phyloP scores from a whole-genome alignment of 2,888 invertebrate species.

The Megaustenia siamemsis region DNA sequence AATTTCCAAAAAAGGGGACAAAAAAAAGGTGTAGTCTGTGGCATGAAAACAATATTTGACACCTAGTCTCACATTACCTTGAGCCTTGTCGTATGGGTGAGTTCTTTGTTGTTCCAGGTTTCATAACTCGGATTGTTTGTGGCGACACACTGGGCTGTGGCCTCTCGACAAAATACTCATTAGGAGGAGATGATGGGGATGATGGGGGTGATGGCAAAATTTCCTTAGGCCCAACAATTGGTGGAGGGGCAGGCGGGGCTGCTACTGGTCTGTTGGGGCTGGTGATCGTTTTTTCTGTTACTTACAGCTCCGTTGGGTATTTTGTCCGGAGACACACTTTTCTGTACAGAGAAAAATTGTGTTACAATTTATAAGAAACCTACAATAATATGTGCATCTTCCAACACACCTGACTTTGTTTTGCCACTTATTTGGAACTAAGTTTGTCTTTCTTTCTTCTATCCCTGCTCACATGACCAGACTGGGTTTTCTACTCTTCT shows the following conservation, averaged over 20 bases:
- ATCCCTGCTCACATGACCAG: no score
- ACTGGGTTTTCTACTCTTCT: no score
- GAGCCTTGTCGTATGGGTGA: slow-evolving; percentile 55
- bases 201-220: slow-evolving; percentile 74
- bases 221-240: slow-evolving; percentile 84
- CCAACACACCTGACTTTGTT: no score
- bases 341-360: no score
- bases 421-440: no score
- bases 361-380: no score
- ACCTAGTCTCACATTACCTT: background rate
- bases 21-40: no score
- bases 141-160: slow-evolving; percentile 27
- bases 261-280: slow-evolving; percentile 86
- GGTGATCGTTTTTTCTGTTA: slow-evolving; percentile 49
- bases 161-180: background rate
- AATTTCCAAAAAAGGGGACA: no score
- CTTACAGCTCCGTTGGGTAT: slow-evolving; percentile 42
- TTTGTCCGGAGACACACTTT: slow-evolving; percentile 30
- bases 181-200: slow-evolving; percentile 53
- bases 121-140: slow-evolving; percentile 35
- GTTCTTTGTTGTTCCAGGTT: slow-evolving; percentile 50
- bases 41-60: no score
- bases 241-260: slow-evolving; percentile 95
- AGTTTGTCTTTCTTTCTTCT: no score
- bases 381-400: no score